Base-by-base conservation (phyloP, 2,113 vertebrate genomes). In the Silurus meridionalis region DNA sequence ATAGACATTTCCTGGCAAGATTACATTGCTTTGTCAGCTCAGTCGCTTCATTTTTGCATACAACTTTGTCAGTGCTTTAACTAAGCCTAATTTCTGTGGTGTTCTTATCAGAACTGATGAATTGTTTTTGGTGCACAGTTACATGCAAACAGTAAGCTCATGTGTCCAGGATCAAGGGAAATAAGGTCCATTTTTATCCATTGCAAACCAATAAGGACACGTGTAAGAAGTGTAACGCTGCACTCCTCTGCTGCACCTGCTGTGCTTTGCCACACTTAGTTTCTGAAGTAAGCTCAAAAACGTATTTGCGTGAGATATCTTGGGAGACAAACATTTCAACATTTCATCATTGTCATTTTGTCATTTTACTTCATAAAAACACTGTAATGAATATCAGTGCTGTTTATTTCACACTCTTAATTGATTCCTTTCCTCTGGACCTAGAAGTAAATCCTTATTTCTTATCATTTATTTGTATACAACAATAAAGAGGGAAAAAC, bases 161-260 rank as follows among this genome's bases (percentile, higher is more conserved):
- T 78, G 23, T 53, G 63, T n/a, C 64, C 46, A 82, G 63, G 28
- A 28, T 67, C 23, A 82, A 46, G 81, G 28, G 23, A 67, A 67
- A 82, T 25, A 14, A 82, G 46, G 81, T 53, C 81, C 50, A 17
- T 82, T 67, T 82, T 82, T 82, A 82, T 78, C 75, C 15, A 14
- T n/a, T 77, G 72, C 72, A 53, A 77, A 53, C 50, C 57, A 78
- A 78, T 78, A 37, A 58, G 75, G 52, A 78, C n/a, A 57, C n/a
- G n/a, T 28, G 53, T 28, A 13, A 55, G 17, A 57, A 14, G 57
- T 28, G 4, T 28, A n/a, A 25, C 14, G 13, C 53, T 75, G 14
- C 72, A 17, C n/a, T 57, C 19, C 71, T 74, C 21, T 13, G 11
- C 8, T 17, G 75, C 75, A 25, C 10, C 52, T 21, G 72, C 48